phyloP scores from a whole-genome alignment of 2,888 invertebrate genomes.

The Sisyra terminalis region DNA sequence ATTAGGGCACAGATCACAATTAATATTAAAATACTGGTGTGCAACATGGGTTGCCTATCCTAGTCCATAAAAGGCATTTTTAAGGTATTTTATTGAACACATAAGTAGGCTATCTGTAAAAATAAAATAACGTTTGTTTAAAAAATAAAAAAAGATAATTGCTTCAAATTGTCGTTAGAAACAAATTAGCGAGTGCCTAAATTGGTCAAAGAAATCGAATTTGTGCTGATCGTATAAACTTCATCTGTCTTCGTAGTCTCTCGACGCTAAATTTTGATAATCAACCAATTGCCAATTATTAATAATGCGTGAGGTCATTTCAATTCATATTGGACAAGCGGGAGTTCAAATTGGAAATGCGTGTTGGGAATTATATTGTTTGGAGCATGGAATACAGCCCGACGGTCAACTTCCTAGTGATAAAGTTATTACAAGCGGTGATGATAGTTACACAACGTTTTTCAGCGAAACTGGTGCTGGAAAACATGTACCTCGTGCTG shows the following conservation, averaged over 20 bases:
- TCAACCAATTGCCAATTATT: no score
- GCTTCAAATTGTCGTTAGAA: not conserved
- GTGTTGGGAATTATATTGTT: conserved; percentile 74
- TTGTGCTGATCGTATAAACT: no score
- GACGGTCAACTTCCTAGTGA: conserved; percentile 80
- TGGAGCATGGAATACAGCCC: conserved; percentile 32
- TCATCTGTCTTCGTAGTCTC: no score
- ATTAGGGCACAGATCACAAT: no score
- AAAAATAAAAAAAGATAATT: not conserved
- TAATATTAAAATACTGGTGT: no score
- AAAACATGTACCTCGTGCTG: conserved; percentile 87
- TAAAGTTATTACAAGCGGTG: conserved; percentile 57
- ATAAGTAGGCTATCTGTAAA: not conserved
- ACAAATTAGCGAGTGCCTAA: no score
- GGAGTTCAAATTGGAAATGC: conserved; percentile 79
- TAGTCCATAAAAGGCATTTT: no score
- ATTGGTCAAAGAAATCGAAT: no score
- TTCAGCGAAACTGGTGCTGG: conserved; percentile 34
- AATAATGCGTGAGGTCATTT: conserved; percentile 54
- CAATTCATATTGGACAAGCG: conserved; percentile 74
- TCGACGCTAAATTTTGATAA: no score
- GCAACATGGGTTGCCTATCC: no score
- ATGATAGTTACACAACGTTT: conserved; percentile 91
- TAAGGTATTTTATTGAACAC: no score
- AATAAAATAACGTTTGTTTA: not conserved